Conservation (phyloP, 1,140 invertebrate genomes). For the Zelostemma sp. region DNA sequence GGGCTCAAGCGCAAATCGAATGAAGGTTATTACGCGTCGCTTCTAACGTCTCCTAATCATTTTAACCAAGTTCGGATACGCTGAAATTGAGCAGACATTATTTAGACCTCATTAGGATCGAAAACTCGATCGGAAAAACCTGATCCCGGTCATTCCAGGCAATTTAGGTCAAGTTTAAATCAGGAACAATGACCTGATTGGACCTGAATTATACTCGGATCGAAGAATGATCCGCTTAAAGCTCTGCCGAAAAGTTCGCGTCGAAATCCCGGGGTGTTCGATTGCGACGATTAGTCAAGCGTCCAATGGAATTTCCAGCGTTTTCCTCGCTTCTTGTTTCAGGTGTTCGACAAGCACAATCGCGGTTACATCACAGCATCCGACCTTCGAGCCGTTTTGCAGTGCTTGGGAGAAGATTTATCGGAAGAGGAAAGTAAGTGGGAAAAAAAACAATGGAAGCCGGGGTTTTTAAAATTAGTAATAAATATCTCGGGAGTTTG, state of each 20-base stretch:
- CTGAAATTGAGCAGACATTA: no score
- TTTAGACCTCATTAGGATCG: no score
- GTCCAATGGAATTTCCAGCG: constrained; percentile 1
- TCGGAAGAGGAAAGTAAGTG: constrained; percentile 82
- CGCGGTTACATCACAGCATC: constrained; percentile 88
- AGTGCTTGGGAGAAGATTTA: constrained; percentile 87
- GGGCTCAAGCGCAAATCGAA: constrained; percentile 14
- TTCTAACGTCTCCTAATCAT: constrained; percentile 46
- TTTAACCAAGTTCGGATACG: constrained; percentile 38
- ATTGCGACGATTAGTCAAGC: not conserved
- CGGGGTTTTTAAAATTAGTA: no score
- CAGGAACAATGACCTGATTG: no score
- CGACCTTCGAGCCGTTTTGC: constrained; percentile 84
- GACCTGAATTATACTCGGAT: no score
- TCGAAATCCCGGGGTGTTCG: constrained; percentile 22
- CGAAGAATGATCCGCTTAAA: no score
- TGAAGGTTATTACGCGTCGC: constrained; percentile 41
- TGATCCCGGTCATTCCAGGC: no score
- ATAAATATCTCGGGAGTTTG: no score
- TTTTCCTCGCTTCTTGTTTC: constrained; percentile 47
- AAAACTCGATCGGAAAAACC: no score
- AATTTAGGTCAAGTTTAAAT: no score
- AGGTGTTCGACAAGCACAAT: constrained; percentile 88
- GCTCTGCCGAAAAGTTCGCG: no score
- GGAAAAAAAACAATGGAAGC: not conserved